A percentile compares a stretch with the other conserved stretches of the same genome.
phyloP scores from a whole-genome alignment of 92 coral and sea anemone genomes.

The Palythoa caribaeorum region DNA sequence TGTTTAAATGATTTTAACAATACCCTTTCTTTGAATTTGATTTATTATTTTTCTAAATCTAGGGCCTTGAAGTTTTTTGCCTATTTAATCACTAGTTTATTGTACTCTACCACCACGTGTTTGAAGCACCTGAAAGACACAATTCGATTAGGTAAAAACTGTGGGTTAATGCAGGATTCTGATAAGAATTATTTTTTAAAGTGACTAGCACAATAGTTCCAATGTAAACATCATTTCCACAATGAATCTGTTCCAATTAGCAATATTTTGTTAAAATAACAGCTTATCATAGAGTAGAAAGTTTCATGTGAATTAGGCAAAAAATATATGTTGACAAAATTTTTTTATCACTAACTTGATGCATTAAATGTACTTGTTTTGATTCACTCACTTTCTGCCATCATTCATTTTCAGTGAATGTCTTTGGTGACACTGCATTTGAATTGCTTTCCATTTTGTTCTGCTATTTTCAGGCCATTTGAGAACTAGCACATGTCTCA shows the following conservation, averaged over 20 bases:
- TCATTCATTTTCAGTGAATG: slow-evolving; percentile 30
- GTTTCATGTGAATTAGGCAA: slow-evolving; percentile 32
- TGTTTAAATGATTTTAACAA: neutral
- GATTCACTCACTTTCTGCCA: slow-evolving; percentile 36
- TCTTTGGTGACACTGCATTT: slow-evolving; percentile 28
- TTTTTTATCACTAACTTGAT: slow-evolving; percentile 33
- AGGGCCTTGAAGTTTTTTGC: slow-evolving; percentile 27
- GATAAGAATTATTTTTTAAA: slow-evolving; percentile 21
- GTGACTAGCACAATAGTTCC: slow-evolving; percentile 33
- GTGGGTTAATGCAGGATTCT: slow-evolving; percentile 19
- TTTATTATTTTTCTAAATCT: slow-evolving; percentile 17
- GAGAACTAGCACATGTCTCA: slow-evolving; percentile 22
- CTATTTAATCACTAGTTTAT: slow-evolving; percentile 30
- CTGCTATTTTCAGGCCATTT: slow-evolving; percentile 14
- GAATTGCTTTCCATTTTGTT: slow-evolving; percentile 21
- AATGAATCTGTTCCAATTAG: slow-evolving; percentile 30
- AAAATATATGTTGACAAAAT: slow-evolving; percentile 23
- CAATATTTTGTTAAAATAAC: slow-evolving; percentile 28
- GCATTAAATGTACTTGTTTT: slow-evolving; percentile 28
- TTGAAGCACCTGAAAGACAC: slow-evolving; percentile 9
- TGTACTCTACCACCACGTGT: slow-evolving; percentile 19
- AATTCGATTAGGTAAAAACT: slow-evolving; percentile 15
- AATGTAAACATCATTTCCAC: slow-evolving; percentile 35
- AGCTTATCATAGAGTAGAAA: slow-evolving; percentile 25
- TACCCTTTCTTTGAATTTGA: slow-evolving; percentile 34